Evolutionary conservation across 2,113 vertebrate genomes (phyloP).

Genomic region (Osmerus mordax): DNA sequence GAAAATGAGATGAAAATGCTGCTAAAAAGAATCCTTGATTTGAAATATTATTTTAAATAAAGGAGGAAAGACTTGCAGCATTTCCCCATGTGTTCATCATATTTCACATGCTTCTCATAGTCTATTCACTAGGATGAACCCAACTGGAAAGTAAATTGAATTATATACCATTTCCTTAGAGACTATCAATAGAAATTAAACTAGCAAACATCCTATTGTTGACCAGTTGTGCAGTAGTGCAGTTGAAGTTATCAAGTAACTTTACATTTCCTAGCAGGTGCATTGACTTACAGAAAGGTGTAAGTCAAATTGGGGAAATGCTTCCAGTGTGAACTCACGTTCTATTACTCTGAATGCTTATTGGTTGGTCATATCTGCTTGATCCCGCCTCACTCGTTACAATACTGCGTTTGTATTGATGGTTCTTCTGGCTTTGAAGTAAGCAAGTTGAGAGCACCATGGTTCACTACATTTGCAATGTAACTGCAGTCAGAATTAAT

Average conservation of each 20-base stretch:
- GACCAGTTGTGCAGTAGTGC: no score
- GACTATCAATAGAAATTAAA: no score
- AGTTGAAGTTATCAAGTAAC: no score
- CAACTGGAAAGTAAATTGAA: no score
- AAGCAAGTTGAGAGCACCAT: neutral
- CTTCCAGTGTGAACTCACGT: slow-evolving; percentile 19
- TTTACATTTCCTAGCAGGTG: no score
- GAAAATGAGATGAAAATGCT: slow-evolving; percentile 1
- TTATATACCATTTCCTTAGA: no score
- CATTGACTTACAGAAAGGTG: neutral
- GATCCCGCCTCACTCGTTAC: neutral
- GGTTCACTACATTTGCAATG: neutral
- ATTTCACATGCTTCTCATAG: neutral
- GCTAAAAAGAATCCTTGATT: neutral
- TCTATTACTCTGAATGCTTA: slow-evolving; percentile 9
- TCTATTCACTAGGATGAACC: no score
- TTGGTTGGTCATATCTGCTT: neutral
- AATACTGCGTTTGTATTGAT: slow-evolving; percentile 19
- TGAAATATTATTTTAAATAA: neutral
- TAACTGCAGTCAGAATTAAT: neutral
- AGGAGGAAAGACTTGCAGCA: slow-evolving; percentile 5
- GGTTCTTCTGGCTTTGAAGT: slow-evolving; percentile 25
- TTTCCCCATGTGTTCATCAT: slow-evolving; percentile 22
- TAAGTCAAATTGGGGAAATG: slow-evolving; percentile 25
- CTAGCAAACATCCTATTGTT: no score